Evolutionary conservation across 1,140 invertebrate genomes (phyloP).

Genomic region (Drosophila hydei): DNA sequence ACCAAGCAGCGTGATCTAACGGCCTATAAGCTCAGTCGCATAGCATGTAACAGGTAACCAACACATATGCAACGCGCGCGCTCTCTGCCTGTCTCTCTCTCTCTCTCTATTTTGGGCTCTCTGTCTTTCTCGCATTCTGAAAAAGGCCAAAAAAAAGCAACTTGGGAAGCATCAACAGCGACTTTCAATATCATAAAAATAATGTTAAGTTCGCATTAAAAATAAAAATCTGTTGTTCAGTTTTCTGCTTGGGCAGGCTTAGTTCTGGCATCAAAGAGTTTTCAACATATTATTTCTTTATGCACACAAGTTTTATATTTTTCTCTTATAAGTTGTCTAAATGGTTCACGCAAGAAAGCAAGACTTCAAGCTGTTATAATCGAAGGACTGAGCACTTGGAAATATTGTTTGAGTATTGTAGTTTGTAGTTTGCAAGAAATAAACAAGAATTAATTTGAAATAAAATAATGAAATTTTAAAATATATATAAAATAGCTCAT

Average conservation of each 20-base stretch:
- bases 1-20: constrained; percentile 6
- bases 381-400: background rate
- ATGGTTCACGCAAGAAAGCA: too few species aligned
- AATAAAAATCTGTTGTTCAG: constrained; percentile 26
- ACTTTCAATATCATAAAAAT: constrained; percentile 74
- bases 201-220: constrained; percentile 66
- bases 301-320: background rate
- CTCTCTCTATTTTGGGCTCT: constrained; percentile 1
- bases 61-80: background rate
- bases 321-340: background rate
- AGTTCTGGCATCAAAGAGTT: constrained; percentile 6
- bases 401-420: too few species aligned
- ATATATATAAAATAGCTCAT: too few species aligned
- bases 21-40: background rate
- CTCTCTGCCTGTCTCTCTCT: background rate
- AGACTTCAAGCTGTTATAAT: too few species aligned
- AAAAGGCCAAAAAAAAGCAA: background rate
- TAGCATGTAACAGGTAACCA: constrained; percentile 73
- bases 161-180: constrained; percentile 52
- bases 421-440: too few species aligned
- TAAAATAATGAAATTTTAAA: too few species aligned
- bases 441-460: too few species aligned
- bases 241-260: constrained; percentile 20
- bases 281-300: background rate
- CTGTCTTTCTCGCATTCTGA: constrained; percentile 13